phyloP scores from a whole-genome alignment of 1,140 invertebrate genomes.

The Eumeta japonica region DNA sequence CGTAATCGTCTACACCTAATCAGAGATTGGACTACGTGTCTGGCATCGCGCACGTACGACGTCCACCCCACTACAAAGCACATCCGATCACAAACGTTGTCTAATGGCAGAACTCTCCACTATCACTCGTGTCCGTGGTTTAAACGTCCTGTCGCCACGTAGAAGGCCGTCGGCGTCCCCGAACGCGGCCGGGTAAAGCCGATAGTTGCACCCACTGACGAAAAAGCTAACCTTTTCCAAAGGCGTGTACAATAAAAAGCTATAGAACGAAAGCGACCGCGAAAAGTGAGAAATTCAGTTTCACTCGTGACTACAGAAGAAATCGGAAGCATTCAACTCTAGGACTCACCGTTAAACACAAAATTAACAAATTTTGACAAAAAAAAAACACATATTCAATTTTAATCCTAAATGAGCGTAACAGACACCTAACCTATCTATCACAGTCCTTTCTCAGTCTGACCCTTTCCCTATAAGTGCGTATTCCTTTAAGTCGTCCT shows the following conservation, averaged over 20 bases:
- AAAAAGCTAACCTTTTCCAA: too few species aligned
- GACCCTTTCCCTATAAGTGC: slow-evolving; percentile 53
- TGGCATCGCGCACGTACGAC: slow-evolving; percentile 32
- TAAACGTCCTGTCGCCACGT: too few species aligned
- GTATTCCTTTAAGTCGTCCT: too few species aligned
- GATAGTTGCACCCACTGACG: too few species aligned
- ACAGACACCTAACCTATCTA: slow-evolving; percentile 48
- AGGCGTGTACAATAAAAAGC: not conserved
- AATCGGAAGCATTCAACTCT: not conserved
- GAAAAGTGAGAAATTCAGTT: not conserved
- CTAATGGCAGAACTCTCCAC: slow-evolving; percentile 46
- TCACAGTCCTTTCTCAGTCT: slow-evolving; percentile 58
- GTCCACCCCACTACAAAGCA: slow-evolving; percentile 38
- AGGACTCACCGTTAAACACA: not conserved
- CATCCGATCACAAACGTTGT: slow-evolving; percentile 40
- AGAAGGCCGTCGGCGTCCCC: too few species aligned
- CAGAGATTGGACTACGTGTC: slow-evolving; percentile 46
- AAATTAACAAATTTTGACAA: too few species aligned
- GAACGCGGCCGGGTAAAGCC: too few species aligned
- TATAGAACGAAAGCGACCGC: not conserved
- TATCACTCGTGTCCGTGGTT: too few species aligned
- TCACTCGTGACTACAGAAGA: not conserved
- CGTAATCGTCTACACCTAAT: slow-evolving; percentile 49
- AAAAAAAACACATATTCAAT: slow-evolving; percentile 5
- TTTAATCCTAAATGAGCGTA: slow-evolving; percentile 50